Evolutionary conservation across 2,113 vertebrate species (phyloP), one percentile per base, ranked within the genome.

Genomic region (Synodontis membranacea): DNA sequence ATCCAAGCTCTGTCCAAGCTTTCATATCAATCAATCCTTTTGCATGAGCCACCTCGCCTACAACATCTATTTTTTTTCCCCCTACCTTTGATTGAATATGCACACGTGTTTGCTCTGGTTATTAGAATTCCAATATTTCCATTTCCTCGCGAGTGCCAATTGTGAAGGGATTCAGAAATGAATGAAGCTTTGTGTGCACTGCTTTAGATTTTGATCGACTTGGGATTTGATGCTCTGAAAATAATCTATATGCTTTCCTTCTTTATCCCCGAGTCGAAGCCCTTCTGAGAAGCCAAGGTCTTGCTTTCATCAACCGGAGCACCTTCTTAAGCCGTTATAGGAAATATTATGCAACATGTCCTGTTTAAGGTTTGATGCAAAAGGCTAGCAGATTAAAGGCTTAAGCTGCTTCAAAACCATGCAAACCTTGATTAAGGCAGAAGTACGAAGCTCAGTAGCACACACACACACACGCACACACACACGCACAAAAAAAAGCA

Each of bases 221-320:
- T 28, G 52, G 52, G 52, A 80, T 80, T 60, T 39, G 81, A 87
- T 23, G 62, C 54, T 68, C 66, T 86, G 58, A 64, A 56, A 82
- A 84, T 83, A 86, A 89, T 89, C 66, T 82, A 82, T 84, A 86
- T 46, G 37, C 39, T 25, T 58, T 68, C 31, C 28, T 21, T 34
- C 50, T 86, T 87, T 86, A 88, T 88, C 74, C 82, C 87, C 46
- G 60, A 78, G 39, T 74, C 52, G 34, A 79, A 79, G 70, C 60
- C 37, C 72, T 34, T 74, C 74, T 56, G 21, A 39, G 52, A 86
- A 86, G 52, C 54, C 9, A 14, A 39, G 21, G 28, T 56, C 50
- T 44, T 74, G 52, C 23, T 5, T 62, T 85, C 25, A 46, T 58
- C 31, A 68, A 52, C 34, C 62, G 3, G 14, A 68, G 62, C 37